Percentiles rank a stretch among this genome's conserved stretches.
Conservation (phyloP, 2,888 invertebrate genomes). For the Meiosimyza platycephala region DNA sequence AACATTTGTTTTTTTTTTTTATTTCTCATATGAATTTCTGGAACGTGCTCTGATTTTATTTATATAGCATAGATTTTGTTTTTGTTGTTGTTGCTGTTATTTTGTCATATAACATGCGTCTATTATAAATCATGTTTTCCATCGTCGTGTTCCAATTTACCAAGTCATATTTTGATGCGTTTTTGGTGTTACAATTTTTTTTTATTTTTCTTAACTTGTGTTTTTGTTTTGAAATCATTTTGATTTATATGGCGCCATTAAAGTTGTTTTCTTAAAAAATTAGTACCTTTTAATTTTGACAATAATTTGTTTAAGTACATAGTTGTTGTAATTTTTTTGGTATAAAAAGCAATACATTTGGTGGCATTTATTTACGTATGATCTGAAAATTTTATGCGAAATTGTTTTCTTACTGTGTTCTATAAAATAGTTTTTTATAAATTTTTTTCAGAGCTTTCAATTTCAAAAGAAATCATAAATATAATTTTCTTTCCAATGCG, state of each 20-base stretch:
- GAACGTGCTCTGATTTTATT: constrained; percentile 12
- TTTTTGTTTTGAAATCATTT: constrained; percentile 3
- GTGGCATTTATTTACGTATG: too few relatives aligned
- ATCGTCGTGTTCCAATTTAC: neutral
- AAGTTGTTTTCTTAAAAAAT: neutral
- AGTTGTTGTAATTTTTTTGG: too few relatives aligned
- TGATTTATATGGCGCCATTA: constrained; percentile 20
- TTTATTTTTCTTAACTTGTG: neutral
- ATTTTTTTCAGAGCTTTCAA: too few relatives aligned
- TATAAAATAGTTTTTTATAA: too few relatives aligned
- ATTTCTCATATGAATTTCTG: constrained; percentile 11
- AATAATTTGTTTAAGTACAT: too few relatives aligned
- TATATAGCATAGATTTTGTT: constrained; percentile 14
- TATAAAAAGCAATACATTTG: too few relatives aligned
- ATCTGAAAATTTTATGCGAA: too few relatives aligned
- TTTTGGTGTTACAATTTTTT: neutral
- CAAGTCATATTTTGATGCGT: neutral
- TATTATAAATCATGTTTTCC: constrained; percentile 21
- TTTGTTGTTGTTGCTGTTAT: constrained; percentile 23
- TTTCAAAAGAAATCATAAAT: too few relatives aligned
- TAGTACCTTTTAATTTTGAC: neutral
- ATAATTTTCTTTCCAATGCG: too few relatives aligned
- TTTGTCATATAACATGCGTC: constrained; percentile 28
- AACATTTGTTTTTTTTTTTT: constrained; percentile 23
- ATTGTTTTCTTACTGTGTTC: too few relatives aligned